These are phyloP conservation scores for Drusus annulatus DNA, from an alignment of 1,140 invertebrate genomes.

Conservation along the genomic window DNA sequence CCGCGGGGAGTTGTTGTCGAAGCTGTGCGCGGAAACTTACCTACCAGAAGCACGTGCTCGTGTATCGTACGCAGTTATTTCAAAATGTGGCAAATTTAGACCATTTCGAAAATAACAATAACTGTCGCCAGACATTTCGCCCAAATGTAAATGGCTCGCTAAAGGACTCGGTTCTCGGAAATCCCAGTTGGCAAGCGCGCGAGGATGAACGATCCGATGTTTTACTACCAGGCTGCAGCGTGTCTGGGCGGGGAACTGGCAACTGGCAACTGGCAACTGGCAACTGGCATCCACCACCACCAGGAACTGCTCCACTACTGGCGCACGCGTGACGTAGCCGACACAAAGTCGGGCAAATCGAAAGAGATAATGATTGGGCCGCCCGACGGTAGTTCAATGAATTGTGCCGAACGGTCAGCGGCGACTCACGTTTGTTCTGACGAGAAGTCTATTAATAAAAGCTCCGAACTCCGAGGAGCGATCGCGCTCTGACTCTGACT, in stretches of 20 bases:
- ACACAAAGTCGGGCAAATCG: neutral
- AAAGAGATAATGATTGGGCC: conserved; percentile 25
- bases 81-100: conserved; percentile 7
- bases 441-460: conserved; percentile 51
- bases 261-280: too few species aligned
- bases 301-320: too few species aligned
- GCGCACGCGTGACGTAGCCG: neutral
- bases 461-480: conserved; percentile 7
- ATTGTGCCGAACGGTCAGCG: conserved; percentile 38
- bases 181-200: conserved; percentile 1
- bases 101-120: conserved; percentile 7
- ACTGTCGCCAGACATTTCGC: conserved; percentile 2
- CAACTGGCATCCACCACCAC: too few species aligned
- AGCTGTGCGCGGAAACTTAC: conserved; percentile 7
- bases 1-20: neutral
- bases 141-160: conserved; percentile 10
- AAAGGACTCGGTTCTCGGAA: conserved; percentile 20
- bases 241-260: neutral
- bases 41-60: conserved; percentile 6
- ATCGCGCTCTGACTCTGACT: conserved; percentile 33
- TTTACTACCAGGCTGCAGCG: neutral
- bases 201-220: neutral
- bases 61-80: conserved; percentile 12
- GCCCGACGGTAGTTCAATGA: conserved; percentile 48
- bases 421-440: conserved; percentile 47